These are phyloP conservation scores for Garrulus glandarius DNA, from an alignment of 2,797 vertebrate genomes.

Conservation along the genomic window DNA sequence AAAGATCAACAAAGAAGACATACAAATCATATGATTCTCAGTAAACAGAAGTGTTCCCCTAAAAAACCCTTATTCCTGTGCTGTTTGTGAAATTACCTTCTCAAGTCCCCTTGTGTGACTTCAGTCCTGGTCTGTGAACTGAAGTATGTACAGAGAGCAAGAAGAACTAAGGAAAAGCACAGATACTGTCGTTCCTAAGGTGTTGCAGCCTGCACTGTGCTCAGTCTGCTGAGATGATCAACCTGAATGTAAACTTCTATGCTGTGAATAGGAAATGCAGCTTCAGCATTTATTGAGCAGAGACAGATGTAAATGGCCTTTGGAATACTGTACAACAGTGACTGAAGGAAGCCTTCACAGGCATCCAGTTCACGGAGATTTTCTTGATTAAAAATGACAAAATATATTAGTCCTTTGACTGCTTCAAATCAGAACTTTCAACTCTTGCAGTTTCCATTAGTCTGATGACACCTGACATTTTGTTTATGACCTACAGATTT, in stretches of 20 bases:
- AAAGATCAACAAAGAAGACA: background rate
- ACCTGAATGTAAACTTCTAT: background rate
- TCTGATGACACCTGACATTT: background rate
- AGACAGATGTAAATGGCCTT: background rate
- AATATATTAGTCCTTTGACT: background rate
- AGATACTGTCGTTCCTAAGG: background rate
- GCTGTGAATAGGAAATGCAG: background rate
- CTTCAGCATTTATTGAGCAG: background rate
- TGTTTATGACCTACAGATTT: background rate
- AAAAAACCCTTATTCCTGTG: background rate
- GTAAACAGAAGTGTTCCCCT: background rate
- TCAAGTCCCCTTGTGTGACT: background rate
- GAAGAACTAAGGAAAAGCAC: background rate
- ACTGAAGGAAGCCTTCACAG: background rate
- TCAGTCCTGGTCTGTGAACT: background rate
- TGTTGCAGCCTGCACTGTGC: background rate
- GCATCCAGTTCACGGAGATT: background rate
- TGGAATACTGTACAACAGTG: background rate
- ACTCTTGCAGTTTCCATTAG: background rate
- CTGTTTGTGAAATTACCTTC: background rate
- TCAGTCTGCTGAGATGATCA: background rate
- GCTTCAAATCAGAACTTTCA: background rate
- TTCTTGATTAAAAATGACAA: background rate
- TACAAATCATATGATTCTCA: background rate
- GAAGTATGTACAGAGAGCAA: background rate